These are phyloP conservation scores for Sarcophaga bullata DNA, from an alignment of 1,140 invertebrate genomes.

Conservation along the genomic window DNA sequence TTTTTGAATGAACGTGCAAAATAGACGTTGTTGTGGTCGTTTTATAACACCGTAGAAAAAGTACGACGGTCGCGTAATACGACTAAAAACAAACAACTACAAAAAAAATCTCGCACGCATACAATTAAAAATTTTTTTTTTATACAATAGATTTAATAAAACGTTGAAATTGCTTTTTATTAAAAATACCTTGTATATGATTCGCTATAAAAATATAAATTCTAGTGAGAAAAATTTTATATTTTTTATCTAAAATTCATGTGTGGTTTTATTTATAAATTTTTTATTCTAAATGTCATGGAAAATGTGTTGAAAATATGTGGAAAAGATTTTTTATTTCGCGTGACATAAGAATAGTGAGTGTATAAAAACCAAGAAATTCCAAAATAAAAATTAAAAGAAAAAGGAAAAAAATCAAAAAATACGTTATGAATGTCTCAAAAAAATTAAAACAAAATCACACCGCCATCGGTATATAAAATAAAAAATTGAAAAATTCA, in stretches of 20 bases:
- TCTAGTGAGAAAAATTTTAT: too few species aligned
- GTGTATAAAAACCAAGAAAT: not conserved
- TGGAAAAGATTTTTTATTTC: slow-evolving; percentile 56
- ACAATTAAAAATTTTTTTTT: not conserved
- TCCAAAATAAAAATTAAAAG: not conserved
- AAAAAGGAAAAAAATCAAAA: not conserved
- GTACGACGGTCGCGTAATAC: slow-evolving; percentile 29
- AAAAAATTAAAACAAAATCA: not conserved
- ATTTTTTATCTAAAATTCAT: not conserved
- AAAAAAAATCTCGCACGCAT: not conserved
- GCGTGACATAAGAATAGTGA: slow-evolving; percentile 46
- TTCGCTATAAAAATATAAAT: too few species aligned
- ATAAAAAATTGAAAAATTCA: not conserved
- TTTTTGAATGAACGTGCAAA: slow-evolving; percentile 65
- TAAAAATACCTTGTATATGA: too few species aligned
- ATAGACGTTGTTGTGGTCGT: slow-evolving; percentile 54
- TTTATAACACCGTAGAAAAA: not conserved
- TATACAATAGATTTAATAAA: not conserved
- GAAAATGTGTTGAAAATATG: slow-evolving; percentile 62
- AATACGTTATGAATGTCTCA: not conserved
- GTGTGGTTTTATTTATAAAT: slow-evolving; percentile 2
- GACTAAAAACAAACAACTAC: not conserved
- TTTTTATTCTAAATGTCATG: slow-evolving; percentile 54
- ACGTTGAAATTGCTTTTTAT: slow-evolving; percentile 5
- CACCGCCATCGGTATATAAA: not conserved